Evolutionary conservation across 2,888 invertebrate species (phyloP).

Genomic region (Polydrusus cervinus): DNA sequence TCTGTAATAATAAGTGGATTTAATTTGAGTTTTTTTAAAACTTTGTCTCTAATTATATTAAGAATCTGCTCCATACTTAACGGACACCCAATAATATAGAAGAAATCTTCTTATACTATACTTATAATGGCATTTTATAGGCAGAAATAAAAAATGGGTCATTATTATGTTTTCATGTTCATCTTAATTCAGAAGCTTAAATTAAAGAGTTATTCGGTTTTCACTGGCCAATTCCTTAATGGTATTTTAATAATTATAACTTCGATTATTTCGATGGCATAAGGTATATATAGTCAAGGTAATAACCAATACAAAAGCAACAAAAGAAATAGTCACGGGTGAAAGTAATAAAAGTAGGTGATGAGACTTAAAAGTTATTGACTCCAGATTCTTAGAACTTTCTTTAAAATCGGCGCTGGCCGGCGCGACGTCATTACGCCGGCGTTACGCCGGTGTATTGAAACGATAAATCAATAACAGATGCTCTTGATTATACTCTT

Average conservation of each 20-base stretch:
- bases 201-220: too few relatives aligned
- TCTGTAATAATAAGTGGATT: conserved; percentile 20
- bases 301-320: conserved; percentile 4
- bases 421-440: not conserved
- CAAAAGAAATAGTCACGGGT: conserved; percentile 38
- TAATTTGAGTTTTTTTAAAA: too few relatives aligned
- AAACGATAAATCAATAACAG: conserved; percentile 17
- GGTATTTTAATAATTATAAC: conserved; percentile 14
- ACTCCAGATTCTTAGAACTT: conserved; percentile 26
- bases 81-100: too few relatives aligned
- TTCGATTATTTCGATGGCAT: conserved; percentile 4
- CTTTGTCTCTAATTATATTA: too few relatives aligned
- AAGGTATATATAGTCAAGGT: conserved; percentile 16
- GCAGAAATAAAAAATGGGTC: too few relatives aligned
- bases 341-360: conserved; percentile 54
- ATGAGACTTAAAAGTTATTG: conserved; percentile 35
- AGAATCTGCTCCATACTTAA: too few relatives aligned
- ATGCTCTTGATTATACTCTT: not conserved
- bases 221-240: not conserved
- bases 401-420: conserved; percentile 23
- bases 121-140: too few relatives aligned
- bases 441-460: not conserved
- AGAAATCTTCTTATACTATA: too few relatives aligned
- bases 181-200: too few relatives aligned
- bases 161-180: too few relatives aligned